Conservation (phyloP, 2,888 invertebrate genomes). For the Ethmia dodecea region DNA sequence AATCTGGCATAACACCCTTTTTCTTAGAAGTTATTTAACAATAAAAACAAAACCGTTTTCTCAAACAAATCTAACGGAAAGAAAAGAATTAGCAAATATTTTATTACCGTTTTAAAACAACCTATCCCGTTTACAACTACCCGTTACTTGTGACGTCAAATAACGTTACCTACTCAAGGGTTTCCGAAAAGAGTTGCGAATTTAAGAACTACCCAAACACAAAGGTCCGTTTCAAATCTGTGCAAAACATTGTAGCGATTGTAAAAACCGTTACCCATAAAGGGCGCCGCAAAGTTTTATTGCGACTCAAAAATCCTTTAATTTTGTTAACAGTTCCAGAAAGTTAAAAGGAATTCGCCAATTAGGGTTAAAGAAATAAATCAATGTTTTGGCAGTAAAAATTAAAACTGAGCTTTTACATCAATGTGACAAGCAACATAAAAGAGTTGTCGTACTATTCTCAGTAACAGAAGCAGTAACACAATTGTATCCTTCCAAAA, state of each 20-base stretch:
- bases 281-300: constrained; percentile 44
- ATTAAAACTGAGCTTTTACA: constrained; percentile 4
- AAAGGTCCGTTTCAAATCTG: constrained; percentile 28
- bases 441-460: constrained; percentile 1
- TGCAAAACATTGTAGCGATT: constrained; percentile 35
- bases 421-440: neutral
- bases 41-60: too few species aligned
- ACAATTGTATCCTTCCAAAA: too few species aligned
- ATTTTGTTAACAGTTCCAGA: constrained; percentile 17
- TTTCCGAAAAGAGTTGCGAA: constrained; percentile 55
- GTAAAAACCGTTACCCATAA: constrained; percentile 40
- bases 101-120: constrained; percentile 25
- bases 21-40: too few species aligned
- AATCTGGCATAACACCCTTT: neutral
- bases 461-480: too few species aligned
- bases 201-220: constrained; percentile 42
- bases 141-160: constrained; percentile 33
- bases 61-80: too few species aligned
- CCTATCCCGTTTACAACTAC: constrained; percentile 35
- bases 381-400: constrained; percentile 24
- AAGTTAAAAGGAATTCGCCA: constrained; percentile 23
- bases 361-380: constrained; percentile 18
- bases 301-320: constrained; percentile 39
- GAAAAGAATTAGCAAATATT: constrained; percentile 23
- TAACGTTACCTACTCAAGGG: constrained; percentile 34